Evolutionary conservation across 1,140 invertebrate genomes (phyloP), one percentile per base, ranked within the genome.

Genomic region (Drosophila dunni): DNA sequence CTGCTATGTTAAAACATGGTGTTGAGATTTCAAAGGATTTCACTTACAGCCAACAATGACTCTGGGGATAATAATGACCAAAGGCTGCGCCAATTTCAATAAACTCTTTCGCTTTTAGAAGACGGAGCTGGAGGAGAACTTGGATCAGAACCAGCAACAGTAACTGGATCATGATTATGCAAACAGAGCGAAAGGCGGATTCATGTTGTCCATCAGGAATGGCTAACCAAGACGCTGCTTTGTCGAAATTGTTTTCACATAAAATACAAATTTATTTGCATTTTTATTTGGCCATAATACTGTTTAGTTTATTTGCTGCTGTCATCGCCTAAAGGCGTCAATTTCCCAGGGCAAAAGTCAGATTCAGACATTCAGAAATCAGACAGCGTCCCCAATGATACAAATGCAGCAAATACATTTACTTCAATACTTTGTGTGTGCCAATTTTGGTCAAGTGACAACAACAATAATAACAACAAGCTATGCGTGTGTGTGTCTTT

Each of bases 231-330:
- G 42, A 29, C 45, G 51, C 36, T 75, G 68, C 71, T 83, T 74
- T 74, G 71, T 65, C 76, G 79, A 86, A 86, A 86, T 86, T 86
- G 83, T 86, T 86, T 89, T 86, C 83, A 66, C 83, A 86, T 86
- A 86, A 86, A 86, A 86, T 88, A 86, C 84, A 86, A 86, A 86
- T 86, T 86, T 86, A 86, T 86, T 86, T 86, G 84, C 83, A 86
- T 86, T 86, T 86, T 86, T 86, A 86, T 86, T 86, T 83, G 83
- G 69, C 46, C 83, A 83, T 86, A 86, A 86, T 83, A 89, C 82
- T 83, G 79, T 86, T 89, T 88, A 29, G 83, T 86, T 86, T 86
- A 86, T 86, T 89, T 83, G 79, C 72, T 60, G 42, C 45, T 68
- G 66, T 69, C 57, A 48, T 56, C 66, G 66, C 66, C 66, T 54